phyloP scores from a whole-genome alignment of 2,113 vertebrate species.

The Pogona vitticeps region DNA sequence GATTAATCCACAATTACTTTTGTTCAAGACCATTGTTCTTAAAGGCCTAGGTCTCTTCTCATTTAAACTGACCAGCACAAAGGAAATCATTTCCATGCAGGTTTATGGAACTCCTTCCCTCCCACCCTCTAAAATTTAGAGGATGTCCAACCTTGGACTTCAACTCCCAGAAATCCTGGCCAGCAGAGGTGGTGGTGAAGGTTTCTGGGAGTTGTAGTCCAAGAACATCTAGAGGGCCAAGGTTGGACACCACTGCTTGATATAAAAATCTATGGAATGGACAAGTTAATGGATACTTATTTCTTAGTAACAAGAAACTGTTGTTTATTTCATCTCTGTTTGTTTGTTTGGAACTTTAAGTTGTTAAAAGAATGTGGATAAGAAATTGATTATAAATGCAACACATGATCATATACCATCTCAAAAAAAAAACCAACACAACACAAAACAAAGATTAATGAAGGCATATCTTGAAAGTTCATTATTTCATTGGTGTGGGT shows the following conservation, averaged over 20 bases:
- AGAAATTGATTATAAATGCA: neutral
- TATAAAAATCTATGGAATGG: too few relatives aligned
- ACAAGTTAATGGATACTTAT: too few relatives aligned
- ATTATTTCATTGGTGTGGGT: too few relatives aligned
- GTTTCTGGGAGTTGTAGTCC: too few relatives aligned
- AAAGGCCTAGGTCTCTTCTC: neutral
- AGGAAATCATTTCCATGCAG: neutral
- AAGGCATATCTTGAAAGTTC: neutral
- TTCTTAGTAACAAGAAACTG: too few relatives aligned
- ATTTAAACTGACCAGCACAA: neutral
- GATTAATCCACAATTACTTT: conserved; percentile 14
- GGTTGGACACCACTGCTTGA: too few relatives aligned
- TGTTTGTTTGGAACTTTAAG: neutral
- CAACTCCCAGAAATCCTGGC: too few relatives aligned
- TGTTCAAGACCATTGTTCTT: conserved; percentile 14
- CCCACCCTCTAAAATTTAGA: too few relatives aligned
- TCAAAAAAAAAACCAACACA: neutral
- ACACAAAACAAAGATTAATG: neutral
- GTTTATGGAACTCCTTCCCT: neutral
- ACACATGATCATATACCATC: neutral
- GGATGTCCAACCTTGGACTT: too few relatives aligned
- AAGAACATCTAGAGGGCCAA: too few relatives aligned
- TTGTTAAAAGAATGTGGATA: neutral
- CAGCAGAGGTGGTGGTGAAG: too few relatives aligned
- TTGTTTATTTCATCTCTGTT: too few relatives aligned